Base-by-base conservation (phyloP, 2,113 vertebrate genomes). In the Alexandromys fortis region DNA sequence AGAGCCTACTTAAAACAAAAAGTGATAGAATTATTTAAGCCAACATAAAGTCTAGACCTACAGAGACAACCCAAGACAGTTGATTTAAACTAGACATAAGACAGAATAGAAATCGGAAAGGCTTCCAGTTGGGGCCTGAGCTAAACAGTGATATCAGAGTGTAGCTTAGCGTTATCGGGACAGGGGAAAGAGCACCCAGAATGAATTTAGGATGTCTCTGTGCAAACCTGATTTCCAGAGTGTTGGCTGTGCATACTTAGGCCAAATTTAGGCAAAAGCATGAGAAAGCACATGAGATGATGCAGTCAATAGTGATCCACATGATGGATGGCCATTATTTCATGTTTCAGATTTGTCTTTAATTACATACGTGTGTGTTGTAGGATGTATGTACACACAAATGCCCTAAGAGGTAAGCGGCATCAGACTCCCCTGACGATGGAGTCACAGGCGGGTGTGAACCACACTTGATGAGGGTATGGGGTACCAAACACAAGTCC, bases 141-240 rank as follows among this genome's bases (percentile, higher is more conserved):
- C 99, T 99, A 99, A 98, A 97, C 96, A 95, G 98, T 91, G 98
- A 97, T 98, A 99, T 99, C 99, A 99, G 99, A 99, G 98, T 96
- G 99, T 99, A 99, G 99, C 99, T 99, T 98, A 98, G 97, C 99
- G 98, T 98, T 99, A 99, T 99, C 99, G 98, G 98, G 97, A 98
- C 97, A 85, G 95, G 98, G 98, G 99, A 98, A 99, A 98, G 94
- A 97, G 93, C 96, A 97, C 92, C 92, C 92, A 97, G 94, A 93
- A 97, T 86, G 93, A 86, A 87, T 92, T 96, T 97, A 97, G 98
- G 98, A 97, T 97, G 97, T 97, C 89, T 96, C 70, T 96, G 97
- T 85, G 93, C 96, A 96, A 96, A 96, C 95, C 96, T 98, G 98
- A 98, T 98, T 98, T 98, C 98, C 96, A 94, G 97, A 94, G 83